Percentiles rank a stretch among this genome's conserved stretches.
phyloP scores from a whole-genome alignment of 2,797 vertebrate genomes.

The Sylvia borin region DNA sequence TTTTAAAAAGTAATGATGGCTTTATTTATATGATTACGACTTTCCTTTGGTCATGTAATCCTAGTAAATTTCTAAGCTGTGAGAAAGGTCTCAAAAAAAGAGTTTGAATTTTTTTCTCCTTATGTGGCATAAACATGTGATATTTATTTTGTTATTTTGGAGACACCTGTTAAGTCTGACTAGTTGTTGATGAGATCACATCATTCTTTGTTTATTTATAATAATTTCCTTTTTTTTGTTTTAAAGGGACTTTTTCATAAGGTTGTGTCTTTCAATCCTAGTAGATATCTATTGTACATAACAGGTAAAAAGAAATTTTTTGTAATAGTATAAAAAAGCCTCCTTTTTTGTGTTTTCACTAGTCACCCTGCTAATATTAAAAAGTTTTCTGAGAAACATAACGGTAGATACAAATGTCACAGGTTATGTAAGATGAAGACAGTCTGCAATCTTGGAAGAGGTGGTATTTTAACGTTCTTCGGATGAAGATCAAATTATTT shows the following conservation, averaged over 20 bases:
- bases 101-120: not conserved
- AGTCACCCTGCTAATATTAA: not conserved
- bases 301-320: not conserved
- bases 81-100: not conserved
- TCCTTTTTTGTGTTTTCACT: not conserved
- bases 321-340: fast-evolving
- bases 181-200: not conserved
- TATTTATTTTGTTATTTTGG: not conserved
- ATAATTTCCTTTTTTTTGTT: not conserved
- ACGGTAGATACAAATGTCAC: not conserved
- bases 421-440: not conserved
- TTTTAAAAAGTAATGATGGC: not conserved
- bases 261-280: not conserved
- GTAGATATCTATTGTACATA: not conserved
- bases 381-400: not conserved
- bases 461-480: not conserved
- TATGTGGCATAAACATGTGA: not conserved
- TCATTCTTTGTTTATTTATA: fast-evolving
- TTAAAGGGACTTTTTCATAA: not conserved
- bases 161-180: not conserved
- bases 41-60: not conserved
- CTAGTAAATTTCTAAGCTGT: not conserved
- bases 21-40: not conserved
- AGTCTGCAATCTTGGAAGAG: not conserved
- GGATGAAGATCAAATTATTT: not conserved